These are phyloP conservation scores for Villa cingulata DNA, from an alignment of 2,888 invertebrate genomes.

Conservation along the genomic window DNA sequence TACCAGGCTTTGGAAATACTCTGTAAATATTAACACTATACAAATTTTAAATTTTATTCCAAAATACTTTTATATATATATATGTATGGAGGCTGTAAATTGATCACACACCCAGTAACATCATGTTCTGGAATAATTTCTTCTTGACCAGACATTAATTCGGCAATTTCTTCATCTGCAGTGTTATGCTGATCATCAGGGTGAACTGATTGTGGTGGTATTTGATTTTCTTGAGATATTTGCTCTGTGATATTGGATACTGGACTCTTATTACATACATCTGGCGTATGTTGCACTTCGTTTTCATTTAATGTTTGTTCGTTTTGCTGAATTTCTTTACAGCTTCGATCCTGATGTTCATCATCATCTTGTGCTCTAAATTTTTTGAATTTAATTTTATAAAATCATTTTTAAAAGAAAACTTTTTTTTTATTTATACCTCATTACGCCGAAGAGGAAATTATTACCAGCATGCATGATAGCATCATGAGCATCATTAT, in stretches of 20 bases:
- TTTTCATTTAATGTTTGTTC: not conserved
- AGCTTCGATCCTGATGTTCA: not conserved
- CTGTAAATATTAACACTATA: slow-evolving; percentile 55
- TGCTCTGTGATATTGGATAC: not conserved
- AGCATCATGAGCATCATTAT: slow-evolving; percentile 62
- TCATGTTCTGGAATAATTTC: slow-evolving; percentile 54
- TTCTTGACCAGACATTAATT: slow-evolving; percentile 51
- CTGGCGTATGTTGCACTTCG: not conserved
- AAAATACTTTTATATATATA: not conserved
- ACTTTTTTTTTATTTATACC: slow-evolving; percentile 19
- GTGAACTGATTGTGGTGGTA: not conserved
- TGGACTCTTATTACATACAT: not conserved
- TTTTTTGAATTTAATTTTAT: not conserved
- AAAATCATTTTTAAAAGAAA: not conserved
- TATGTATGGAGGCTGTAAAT: too few species aligned
- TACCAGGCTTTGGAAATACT: slow-evolving; percentile 48
- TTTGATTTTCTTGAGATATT: not conserved
- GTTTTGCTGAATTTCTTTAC: not conserved
- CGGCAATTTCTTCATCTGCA: slow-evolving; percentile 45
- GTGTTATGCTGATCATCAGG: slow-evolving; percentile 17
- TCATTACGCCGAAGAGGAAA: slow-evolving; percentile 45
- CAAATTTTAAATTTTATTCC: slow-evolving; percentile 16
- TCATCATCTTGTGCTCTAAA: slow-evolving; percentile 4
- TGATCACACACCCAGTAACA: slow-evolving; percentile 45
- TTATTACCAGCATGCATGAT: slow-evolving; percentile 57